phyloP scores from a whole-genome alignment of 2,113 vertebrate species.

The Vidua macroura region DNA sequence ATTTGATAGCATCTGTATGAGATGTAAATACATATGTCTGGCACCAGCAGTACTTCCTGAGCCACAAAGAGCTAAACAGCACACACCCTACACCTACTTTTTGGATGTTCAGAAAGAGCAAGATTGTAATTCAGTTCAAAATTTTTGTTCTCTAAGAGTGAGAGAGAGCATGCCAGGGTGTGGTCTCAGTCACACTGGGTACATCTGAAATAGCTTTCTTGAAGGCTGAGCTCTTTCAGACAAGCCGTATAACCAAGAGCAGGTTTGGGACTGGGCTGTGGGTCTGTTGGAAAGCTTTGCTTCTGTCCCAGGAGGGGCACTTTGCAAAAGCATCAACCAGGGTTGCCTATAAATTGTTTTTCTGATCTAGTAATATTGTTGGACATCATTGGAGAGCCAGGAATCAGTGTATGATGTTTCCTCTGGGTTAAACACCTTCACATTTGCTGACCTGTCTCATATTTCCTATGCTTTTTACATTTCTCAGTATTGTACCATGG shows the following conservation, averaged over 20 bases:
- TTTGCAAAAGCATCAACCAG: background rate
- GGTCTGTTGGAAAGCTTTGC: slow-evolving; percentile 7
- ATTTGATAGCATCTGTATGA: background rate
- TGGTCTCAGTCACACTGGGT: background rate
- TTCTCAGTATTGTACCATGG: background rate
- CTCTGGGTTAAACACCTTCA: background rate
- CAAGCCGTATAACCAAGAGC: background rate
- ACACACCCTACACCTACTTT: slow-evolving; percentile 11
- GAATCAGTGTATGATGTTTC: background rate
- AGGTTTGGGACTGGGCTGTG: background rate
- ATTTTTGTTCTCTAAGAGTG: slow-evolving; percentile 1
- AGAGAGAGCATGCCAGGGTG: background rate
- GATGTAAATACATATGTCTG: slow-evolving; percentile 23
- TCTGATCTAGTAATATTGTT: background rate
- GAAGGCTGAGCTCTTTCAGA: background rate
- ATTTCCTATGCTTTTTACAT: background rate
- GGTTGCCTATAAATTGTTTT: background rate
- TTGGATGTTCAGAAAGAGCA: background rate
- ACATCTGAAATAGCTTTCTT: background rate
- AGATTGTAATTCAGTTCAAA: slow-evolving; percentile 33
- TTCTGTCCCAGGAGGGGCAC: background rate
- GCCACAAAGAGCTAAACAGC: slow-evolving; percentile 26
- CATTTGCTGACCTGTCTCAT: background rate
- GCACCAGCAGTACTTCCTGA: slow-evolving; percentile 17
- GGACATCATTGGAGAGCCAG: background rate